phyloP scores from a whole-genome alignment of 2,113 vertebrate species.

The Glaucomys volans region DNA sequence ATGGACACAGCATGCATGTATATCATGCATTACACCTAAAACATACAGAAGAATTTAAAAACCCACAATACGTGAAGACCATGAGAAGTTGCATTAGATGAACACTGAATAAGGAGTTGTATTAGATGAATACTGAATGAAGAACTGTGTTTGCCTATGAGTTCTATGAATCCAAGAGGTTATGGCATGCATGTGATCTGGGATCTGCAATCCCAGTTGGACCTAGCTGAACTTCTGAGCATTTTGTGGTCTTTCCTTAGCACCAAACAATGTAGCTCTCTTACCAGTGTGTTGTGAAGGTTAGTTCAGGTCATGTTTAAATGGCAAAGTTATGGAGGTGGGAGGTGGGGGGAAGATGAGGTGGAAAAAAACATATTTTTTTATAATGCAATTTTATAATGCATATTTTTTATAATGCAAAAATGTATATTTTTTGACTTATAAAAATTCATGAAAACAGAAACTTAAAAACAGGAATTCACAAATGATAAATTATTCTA shows the following conservation, averaged over 20 bases:
- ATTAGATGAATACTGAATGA: neutral
- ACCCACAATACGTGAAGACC: neutral
- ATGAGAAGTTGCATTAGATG: neutral
- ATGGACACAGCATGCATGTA: neutral
- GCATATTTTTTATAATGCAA: too few relatives aligned
- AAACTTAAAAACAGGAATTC: too few relatives aligned
- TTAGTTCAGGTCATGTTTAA: constrained; percentile 45
- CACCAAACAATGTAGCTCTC: neutral
- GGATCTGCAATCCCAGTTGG: neutral
- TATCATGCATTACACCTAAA: neutral
- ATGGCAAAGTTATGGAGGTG: neutral
- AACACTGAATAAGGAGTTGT: neutral
- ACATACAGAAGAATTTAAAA: neutral
- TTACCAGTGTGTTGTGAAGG: neutral
- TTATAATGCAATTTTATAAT: too few relatives aligned
- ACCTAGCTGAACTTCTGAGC: neutral
- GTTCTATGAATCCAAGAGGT: neutral
- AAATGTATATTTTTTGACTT: too few relatives aligned
- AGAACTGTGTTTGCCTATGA: neutral
- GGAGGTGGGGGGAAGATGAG: neutral
- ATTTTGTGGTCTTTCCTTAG: constrained; percentile 4
- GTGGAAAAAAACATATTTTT: neutral
- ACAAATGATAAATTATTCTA: too few relatives aligned
- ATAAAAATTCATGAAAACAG: too few relatives aligned
- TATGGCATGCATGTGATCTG: neutral